Conservation (phyloP, 2,888 invertebrate genomes). For the Sinotaia quadrata region DNA sequence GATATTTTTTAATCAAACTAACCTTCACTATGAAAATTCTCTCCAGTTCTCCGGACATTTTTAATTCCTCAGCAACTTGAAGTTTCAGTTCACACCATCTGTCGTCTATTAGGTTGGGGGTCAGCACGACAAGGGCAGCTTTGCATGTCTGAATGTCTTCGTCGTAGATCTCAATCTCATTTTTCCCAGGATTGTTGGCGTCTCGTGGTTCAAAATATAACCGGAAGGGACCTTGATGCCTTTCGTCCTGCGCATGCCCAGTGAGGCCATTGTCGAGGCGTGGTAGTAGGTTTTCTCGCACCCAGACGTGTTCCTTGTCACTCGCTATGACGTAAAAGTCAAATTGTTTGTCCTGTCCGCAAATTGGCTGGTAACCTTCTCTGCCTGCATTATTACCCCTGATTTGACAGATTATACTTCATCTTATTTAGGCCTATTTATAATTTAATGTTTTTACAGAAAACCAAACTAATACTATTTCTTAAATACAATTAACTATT, state of each 20-base stretch:
- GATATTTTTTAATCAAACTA: too few species aligned
- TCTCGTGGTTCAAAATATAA: conserved; percentile 15
- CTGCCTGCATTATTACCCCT: background rate
- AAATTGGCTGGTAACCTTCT: conserved; percentile 1
- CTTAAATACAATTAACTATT: too few species aligned
- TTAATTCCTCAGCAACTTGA: too few species aligned
- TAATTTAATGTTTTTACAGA: too few species aligned
- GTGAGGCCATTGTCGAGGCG: conserved; percentile 6
- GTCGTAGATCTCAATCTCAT: background rate
- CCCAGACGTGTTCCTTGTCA: conserved; percentile 7
- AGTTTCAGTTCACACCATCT: conserved; percentile 1
- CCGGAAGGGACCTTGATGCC: background rate
- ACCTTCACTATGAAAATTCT: too few species aligned
- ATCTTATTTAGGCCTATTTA: too few species aligned
- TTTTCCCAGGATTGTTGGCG: background rate
- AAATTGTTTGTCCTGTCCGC: background rate
- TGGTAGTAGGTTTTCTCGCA: conserved; percentile 7
- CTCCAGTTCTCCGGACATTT: too few species aligned
- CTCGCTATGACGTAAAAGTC: conserved; percentile 16
- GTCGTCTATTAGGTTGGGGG: background rate
- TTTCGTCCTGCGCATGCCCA: too few species aligned
- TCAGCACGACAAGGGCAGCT: conserved; percentile 11
- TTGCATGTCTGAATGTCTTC: background rate
- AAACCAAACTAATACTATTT: too few species aligned
- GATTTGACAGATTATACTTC: too few species aligned